Percentiles rank a stretch among this genome's conserved stretches.
These are phyloP conservation scores for Ptychoptera albimana DNA, from an alignment of 2,888 invertebrate genomes.

Conservation along the genomic window DNA sequence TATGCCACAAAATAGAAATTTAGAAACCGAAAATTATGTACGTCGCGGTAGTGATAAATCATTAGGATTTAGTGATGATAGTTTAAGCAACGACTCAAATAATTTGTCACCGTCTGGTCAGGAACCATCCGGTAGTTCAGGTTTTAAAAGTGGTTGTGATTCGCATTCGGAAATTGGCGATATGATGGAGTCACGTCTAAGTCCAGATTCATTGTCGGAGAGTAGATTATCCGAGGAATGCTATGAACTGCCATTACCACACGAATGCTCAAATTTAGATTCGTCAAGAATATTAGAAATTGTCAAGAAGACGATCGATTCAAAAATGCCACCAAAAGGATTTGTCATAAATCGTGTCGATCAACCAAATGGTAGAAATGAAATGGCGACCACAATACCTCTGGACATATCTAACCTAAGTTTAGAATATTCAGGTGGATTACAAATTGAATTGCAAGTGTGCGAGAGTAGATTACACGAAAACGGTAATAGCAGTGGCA, in stretches of 20 bases:
- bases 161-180: constrained; percentile 41
- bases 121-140: constrained; percentile 40
- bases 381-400: constrained; percentile 14
- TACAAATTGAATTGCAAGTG: constrained; percentile 72
- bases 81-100: constrained; percentile 48
- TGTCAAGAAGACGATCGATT: constrained; percentile 63
- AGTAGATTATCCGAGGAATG: constrained; percentile 30
- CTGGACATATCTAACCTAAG: constrained; percentile 40
- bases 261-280: constrained; percentile 63
- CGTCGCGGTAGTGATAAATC: constrained; percentile 53
- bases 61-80: constrained; percentile 55
- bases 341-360: constrained; percentile 36
- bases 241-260: constrained; percentile 62
- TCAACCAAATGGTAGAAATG: constrained; percentile 18
- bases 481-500: constrained; percentile 41
- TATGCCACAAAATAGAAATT: neutral
- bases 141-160: constrained; percentile 36
- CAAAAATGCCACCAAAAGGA: constrained; percentile 56
- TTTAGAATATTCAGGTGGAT: constrained; percentile 63
- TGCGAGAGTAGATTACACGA: constrained; percentile 46
- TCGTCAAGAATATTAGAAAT: constrained; percentile 65
- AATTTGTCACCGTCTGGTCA: constrained; percentile 37
- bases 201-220: constrained; percentile 25
- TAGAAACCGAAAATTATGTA: constrained; percentile 24
- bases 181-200: constrained; percentile 27